Evolutionary conservation across 2,113 vertebrate species (phyloP).

Genomic region (Hylia prasina): DNA sequence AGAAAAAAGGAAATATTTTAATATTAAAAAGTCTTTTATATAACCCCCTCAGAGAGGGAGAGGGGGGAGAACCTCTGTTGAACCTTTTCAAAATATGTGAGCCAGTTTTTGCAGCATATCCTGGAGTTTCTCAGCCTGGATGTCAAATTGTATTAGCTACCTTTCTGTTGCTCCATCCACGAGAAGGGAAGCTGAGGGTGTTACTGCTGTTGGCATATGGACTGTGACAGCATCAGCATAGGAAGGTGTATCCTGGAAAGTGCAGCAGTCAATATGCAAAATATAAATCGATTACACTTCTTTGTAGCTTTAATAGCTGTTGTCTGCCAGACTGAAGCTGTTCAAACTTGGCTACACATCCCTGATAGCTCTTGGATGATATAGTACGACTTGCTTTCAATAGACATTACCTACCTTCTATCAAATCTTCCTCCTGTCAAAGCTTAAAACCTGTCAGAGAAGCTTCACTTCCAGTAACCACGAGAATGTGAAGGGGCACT

Average conservation of each 20-base stretch:
- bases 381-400: background rate
- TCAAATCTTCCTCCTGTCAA: background rate
- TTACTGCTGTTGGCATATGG: background rate
- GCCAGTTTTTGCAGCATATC: background rate
- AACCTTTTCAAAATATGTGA: background rate
- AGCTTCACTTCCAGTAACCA: background rate
- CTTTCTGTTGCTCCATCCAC: background rate
- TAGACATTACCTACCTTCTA: background rate
- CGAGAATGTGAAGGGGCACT: background rate
- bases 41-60: background rate
- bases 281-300: background rate
- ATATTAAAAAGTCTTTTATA: constrained; percentile 47
- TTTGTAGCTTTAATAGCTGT: background rate
- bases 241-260: background rate
- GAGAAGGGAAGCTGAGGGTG: background rate
- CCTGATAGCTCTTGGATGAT: background rate
- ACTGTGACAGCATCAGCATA: background rate
- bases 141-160: background rate
- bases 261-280: constrained; percentile 16
- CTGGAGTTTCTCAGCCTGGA: background rate
- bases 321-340: background rate
- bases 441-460: background rate
- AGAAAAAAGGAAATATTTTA: constrained; percentile 61
- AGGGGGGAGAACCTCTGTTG: background rate
- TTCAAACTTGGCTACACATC: background rate